These are phyloP conservation scores for Otus sunia DNA, from an alignment of 2,113 vertebrate genomes.

Conservation along the genomic window DNA sequence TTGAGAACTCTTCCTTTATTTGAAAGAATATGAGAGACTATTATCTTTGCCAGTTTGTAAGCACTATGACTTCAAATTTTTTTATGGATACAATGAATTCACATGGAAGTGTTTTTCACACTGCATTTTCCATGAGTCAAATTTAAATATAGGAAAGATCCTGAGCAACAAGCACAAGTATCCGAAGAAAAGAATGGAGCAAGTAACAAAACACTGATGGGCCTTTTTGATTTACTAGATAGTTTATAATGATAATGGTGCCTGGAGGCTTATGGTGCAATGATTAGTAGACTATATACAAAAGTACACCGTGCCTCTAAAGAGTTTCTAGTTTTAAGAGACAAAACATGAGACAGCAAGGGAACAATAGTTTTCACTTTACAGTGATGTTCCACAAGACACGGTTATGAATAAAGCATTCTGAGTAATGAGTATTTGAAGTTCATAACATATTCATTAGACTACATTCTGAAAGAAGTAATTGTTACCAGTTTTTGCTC, in stretches of 20 bases:
- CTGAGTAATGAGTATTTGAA: neutral
- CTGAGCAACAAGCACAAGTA: neutral
- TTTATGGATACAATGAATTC: neutral
- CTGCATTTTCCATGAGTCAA: neutral
- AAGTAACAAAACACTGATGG: neutral
- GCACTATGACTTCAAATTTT: neutral
- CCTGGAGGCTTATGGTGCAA: neutral
- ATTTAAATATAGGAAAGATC: neutral
- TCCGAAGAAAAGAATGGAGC: neutral
- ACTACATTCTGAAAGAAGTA: neutral
- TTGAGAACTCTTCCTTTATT: neutral
- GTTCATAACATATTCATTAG: neutral
- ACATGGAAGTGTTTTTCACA: neutral
- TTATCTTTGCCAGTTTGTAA: neutral
- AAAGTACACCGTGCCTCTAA: neutral
- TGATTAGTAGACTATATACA: neutral
- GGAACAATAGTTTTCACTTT: neutral
- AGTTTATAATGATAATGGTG: neutral
- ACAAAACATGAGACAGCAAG: neutral
- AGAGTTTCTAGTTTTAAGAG: neutral
- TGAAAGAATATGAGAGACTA: neutral
- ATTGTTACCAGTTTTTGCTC: neutral
- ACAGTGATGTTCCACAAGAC: neutral
- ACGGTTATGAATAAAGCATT: neutral
- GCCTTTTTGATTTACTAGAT: neutral